Evolutionary conservation across 2,797 vertebrate species (phyloP), one percentile per base, ranked within the genome.

Genomic region (Atherinosoma microstoma): DNA sequence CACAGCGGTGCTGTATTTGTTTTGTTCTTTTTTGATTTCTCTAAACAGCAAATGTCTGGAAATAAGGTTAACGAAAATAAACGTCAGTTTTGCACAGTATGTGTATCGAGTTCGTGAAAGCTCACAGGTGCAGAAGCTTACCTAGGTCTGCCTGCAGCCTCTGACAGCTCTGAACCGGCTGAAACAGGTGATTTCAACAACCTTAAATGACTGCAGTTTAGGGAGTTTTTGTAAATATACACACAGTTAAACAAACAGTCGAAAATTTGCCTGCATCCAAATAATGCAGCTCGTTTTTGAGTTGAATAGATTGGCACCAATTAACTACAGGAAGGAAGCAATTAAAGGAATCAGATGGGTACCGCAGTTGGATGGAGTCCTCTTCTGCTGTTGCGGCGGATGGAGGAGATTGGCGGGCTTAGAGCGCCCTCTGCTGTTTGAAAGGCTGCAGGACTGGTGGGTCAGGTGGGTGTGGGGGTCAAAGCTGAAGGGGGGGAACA

Each of bases 271-370:
- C 35, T 8, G 15, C 24, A 34, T 36, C 13, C 51, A 2, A 20
- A 30, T 15, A 30, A 18, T 30, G 42, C 7, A 34, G 35, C 35
- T 70, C 22, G 1, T 12, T 30, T 64, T 75, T 47, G 10, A 78
- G 58, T 71, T 34, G 79, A 71, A 64, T 53, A 78, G 73, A 85
- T 84, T 85, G 87, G 72, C 77, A 83, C 68, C 83, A 89, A 87
- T 91, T 89, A 89, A 85, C 70, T 47, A 24, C 78, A 84, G 88
- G 84, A 88, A 89, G 88, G 82, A 88, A 85, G 82, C 78, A 90
- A 88, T 92, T 89, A 88, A 76, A 87, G 73, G 76, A 70, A 76
- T 85, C 70, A 82, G 78, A 81, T 73, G 64, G 65, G 64, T 35
- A 66, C 62, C 20, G 70, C 79, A 73, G 73, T 72, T 70, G 57